Evolutionary conservation across 2,113 vertebrate genomes (phyloP).

Genomic region (Saccopteryx leptura): DNA sequence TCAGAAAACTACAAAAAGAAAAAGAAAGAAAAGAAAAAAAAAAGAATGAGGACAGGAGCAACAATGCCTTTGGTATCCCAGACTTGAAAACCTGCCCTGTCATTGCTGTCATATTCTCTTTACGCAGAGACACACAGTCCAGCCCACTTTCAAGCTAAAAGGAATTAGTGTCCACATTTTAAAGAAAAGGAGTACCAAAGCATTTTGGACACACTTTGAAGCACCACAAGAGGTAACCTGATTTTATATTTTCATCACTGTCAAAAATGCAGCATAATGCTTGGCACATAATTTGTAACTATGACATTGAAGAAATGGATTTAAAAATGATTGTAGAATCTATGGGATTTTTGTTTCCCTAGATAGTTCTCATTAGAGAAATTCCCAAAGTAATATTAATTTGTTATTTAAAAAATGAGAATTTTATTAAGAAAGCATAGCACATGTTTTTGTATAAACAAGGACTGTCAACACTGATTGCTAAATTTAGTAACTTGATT

Average conservation of each 20-base stretch:
- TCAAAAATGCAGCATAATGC: background rate
- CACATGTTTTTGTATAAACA: background rate
- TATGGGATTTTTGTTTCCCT: background rate
- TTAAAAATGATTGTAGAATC: background rate
- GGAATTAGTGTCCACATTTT: background rate
- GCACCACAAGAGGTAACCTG: background rate
- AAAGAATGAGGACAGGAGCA: background rate
- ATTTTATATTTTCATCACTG: background rate
- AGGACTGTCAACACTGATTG: background rate
- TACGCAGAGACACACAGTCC: background rate
- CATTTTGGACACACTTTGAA: background rate
- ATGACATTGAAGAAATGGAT: background rate
- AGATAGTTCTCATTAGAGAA: background rate
- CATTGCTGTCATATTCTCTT: background rate
- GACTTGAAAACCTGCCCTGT: background rate
- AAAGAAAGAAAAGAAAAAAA: too few species aligned
- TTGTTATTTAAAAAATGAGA: background rate
- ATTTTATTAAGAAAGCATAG: background rate
- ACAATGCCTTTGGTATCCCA: background rate
- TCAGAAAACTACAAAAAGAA: too few species aligned
- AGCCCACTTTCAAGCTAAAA: background rate
- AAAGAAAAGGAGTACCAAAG: background rate
- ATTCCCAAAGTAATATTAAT: background rate
- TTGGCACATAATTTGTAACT: background rate
- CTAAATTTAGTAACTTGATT: background rate